Conservation (phyloP, 2,113 vertebrate species). For the Chlamydotis undulata region DNA sequence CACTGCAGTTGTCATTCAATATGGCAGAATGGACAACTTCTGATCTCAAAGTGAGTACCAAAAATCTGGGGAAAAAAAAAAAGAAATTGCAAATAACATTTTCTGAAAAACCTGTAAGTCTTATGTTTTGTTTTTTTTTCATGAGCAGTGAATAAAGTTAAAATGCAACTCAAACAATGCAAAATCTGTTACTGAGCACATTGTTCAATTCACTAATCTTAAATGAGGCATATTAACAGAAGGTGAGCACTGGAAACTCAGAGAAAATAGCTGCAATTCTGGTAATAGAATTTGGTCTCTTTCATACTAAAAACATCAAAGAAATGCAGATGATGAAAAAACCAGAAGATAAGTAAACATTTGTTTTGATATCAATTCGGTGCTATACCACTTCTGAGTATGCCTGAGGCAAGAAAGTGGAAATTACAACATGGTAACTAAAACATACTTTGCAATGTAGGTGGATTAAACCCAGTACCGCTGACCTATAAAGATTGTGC, state of each 20-base stretch:
- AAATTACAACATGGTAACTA: not conserved
- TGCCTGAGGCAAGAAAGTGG: not conserved
- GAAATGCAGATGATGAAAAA: not conserved
- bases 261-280: not conserved
- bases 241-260: not conserved
- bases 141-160: not conserved
- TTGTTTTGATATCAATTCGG: not conserved
- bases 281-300: not conserved
- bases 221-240: not conserved
- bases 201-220: not conserved
- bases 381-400: not conserved
- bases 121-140: not conserved
- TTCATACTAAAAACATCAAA: not conserved
- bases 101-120: not conserved
- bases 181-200: not conserved
- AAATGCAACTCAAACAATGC: not conserved
- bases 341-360: not conserved
- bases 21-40: not conserved
- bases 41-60: not conserved
- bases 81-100: not conserved
- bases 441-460: not conserved
- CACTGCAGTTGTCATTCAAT: not conserved
- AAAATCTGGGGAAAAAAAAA: not conserved
- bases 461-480: not conserved
- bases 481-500: not conserved